Evolutionary conservation across 2,797 vertebrate species (phyloP).

Genomic region (Amblyopsis hoosieri): DNA sequence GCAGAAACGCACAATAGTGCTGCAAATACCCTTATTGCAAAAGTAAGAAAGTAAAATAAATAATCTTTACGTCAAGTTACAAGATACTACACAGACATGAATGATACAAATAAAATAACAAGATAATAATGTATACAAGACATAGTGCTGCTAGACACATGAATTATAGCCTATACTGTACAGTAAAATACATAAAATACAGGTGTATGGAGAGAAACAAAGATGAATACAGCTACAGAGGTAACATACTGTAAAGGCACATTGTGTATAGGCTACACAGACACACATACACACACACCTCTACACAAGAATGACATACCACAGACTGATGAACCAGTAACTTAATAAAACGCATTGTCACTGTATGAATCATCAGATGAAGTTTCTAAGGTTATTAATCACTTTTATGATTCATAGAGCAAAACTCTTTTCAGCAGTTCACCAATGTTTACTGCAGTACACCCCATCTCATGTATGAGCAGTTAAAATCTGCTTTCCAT

Average conservation of each 20-base stretch:
- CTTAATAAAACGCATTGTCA: not conserved
- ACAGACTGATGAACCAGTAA: too few species aligned
- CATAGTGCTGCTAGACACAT: too few species aligned
- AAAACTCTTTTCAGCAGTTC: slow-evolving; percentile 11
- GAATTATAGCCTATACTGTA: too few species aligned
- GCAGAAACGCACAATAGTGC: slow-evolving; percentile 21
- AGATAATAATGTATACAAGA: too few species aligned
- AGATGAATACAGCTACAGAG: not conserved
- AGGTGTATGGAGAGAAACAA: too few species aligned
- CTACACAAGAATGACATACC: too few species aligned
- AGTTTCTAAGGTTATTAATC: not conserved
- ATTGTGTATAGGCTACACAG: too few species aligned
- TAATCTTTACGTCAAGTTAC: too few species aligned
- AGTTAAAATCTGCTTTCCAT: slow-evolving; percentile 25
- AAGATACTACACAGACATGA: too few species aligned
- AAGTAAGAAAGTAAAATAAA: not conserved
- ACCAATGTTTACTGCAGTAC: not conserved
- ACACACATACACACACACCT: too few species aligned
- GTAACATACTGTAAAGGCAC: too few species aligned
- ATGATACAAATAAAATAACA: not conserved
- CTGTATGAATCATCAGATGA: not conserved
- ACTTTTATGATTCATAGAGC: not conserved
- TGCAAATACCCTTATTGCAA: not conserved
- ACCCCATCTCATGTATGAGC: slow-evolving; percentile 14
- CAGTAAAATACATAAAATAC: too few species aligned